These are phyloP conservation scores for Epinotia demarniana DNA, from an alignment of 2,888 invertebrate species.

Conservation along the genomic window DNA sequence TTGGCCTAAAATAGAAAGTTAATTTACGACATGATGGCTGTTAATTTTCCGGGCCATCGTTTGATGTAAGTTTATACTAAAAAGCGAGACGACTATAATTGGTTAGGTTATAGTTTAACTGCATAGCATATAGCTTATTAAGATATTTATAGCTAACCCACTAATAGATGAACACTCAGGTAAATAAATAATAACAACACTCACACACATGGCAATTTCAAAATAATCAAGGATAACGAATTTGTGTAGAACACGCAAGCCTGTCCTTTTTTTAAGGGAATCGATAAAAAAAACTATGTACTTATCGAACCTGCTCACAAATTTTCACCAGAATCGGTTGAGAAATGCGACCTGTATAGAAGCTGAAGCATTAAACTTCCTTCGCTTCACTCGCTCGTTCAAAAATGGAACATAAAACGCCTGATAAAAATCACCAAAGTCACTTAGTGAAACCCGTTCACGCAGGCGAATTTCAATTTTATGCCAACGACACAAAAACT, in stretches of 20 bases:
- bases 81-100: constrained; percentile 1
- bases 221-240: not conserved
- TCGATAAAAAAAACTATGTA: too few species aligned
- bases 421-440: not conserved
- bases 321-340: too few species aligned
- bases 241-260: not conserved
- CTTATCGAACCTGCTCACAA: too few species aligned
- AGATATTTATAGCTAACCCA: not conserved
- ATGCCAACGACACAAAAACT: not conserved
- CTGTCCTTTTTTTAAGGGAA: too few species aligned
- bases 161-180: not conserved
- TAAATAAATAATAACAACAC: not conserved
- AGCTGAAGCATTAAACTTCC: too few species aligned
- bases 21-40: constrained; percentile 36
- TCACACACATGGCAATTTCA: not conserved
- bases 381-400: too few species aligned
- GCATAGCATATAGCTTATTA: not conserved
- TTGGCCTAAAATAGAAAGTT: constrained; percentile 34
- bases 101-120: not conserved
- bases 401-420: not conserved
- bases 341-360: too few species aligned
- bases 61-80: constrained; percentile 23
- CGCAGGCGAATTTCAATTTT: not conserved
- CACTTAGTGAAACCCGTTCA: not conserved
- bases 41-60: constrained; percentile 35